Conservation (phyloP, 2,113 vertebrate species). For the Cranoglanis bouderius region DNA sequence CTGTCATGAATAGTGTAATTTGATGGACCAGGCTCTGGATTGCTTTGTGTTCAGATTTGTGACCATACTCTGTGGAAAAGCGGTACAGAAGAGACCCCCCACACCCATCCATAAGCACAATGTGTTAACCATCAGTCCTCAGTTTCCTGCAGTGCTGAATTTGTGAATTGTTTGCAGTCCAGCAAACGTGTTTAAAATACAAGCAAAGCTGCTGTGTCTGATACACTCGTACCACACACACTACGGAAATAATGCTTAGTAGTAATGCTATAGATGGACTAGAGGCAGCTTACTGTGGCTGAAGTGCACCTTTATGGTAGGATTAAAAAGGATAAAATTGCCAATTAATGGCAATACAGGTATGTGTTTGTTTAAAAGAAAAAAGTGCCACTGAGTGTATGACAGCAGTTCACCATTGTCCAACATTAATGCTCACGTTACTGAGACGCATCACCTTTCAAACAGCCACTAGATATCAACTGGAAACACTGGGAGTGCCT, state of each 20-base stretch:
- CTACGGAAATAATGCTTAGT: background rate
- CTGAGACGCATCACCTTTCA: conserved; percentile 11
- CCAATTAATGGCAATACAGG: background rate
- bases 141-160: background rate
- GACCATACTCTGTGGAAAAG: background rate
- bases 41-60: background rate
- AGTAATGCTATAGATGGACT: background rate
- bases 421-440: background rate
- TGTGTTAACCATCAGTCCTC: background rate
- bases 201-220: background rate
- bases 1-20: background rate
- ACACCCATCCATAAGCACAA: too few relatives aligned
- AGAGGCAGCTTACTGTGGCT: background rate
- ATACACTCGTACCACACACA: background rate
- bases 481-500: conserved; percentile 49
- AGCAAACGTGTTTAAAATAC: background rate
- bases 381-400: too few relatives aligned
- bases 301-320: background rate
- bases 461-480: conserved; percentile 22
- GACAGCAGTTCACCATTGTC: background rate
- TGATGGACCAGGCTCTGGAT: background rate
- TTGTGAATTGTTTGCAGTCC: too few relatives aligned
- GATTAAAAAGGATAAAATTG: background rate
- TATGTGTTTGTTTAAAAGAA: too few relatives aligned
- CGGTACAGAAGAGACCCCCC: too few relatives aligned